Evolutionary conservation across 2,888 invertebrate species (phyloP).

Genomic region (Spisula subtruncata): DNA sequence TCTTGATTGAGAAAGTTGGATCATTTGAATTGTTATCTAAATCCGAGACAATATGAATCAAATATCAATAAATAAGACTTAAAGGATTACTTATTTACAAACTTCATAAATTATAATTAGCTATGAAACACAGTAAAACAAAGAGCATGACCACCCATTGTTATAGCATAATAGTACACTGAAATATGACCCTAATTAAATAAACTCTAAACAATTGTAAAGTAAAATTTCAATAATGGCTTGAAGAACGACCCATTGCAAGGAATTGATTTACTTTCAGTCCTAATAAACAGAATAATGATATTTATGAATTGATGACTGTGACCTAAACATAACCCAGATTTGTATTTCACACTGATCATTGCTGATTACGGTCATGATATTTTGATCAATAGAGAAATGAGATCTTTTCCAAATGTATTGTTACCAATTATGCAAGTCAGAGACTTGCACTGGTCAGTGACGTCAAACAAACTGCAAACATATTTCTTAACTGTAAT

Average conservation of each 20-base stretch:
- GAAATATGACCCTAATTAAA: not conserved
- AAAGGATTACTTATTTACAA: not conserved
- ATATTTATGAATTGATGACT: not conserved
- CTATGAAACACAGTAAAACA: too few relatives aligned
- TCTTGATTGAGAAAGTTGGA: not conserved
- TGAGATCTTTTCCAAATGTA: not conserved
- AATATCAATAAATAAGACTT: not conserved
- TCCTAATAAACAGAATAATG: not conserved
- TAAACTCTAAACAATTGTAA: not conserved
- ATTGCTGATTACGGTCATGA: not conserved
- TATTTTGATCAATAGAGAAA: not conserved
- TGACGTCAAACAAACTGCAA: not conserved
- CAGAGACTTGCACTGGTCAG: not conserved
- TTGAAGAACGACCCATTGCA: not conserved
- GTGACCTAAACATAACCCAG: not conserved
- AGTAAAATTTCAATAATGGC: not conserved
- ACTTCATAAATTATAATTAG: not conserved
- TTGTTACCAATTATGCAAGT: not conserved
- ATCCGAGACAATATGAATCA: not conserved
- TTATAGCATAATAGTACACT: not conserved
- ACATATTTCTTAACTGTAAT: too few relatives aligned
- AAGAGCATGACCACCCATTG: not conserved
- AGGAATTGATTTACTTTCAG: not conserved
- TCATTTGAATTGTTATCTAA: slow-evolving; percentile 1
- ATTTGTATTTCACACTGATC: not conserved